phyloP scores from a whole-genome alignment of 2,888 invertebrate species.

The Cyrtodaria siliqua region DNA sequence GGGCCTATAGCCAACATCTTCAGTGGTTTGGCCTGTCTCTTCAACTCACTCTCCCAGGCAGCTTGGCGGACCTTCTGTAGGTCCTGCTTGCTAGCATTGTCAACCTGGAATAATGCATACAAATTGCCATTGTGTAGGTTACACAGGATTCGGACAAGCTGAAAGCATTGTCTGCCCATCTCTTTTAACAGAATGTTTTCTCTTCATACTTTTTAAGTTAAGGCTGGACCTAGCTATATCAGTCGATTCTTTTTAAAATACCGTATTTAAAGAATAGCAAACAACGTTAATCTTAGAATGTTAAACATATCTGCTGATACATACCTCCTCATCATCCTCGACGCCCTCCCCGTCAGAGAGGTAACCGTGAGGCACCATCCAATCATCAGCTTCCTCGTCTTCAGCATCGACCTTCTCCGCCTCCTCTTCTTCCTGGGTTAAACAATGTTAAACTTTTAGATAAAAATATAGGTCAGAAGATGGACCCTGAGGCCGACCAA shows the following conservation, averaged over 20 bases:
- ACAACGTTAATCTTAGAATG: no score
- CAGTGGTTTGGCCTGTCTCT: constrained; percentile 93
- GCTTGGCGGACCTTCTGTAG: constrained; percentile 93
- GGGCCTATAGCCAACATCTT: constrained; percentile 94
- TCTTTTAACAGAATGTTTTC: neutral
- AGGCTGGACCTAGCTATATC: no score
- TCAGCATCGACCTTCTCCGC: constrained; percentile 88
- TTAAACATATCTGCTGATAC: no score
- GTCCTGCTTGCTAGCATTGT: constrained; percentile 86
- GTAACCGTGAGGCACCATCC: constrained; percentile 98
- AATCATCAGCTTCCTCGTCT: constrained; percentile 92
- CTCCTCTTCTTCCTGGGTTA: constrained; percentile 88
- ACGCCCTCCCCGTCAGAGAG: constrained; percentile 90
- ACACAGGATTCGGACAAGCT: no score
- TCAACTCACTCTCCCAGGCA: constrained; percentile 94
- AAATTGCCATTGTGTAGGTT: no score
- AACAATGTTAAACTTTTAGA: no score
- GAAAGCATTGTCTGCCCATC: no score
- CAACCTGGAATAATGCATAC: constrained; percentile 35
- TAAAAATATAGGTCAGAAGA: no score
- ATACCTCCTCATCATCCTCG: constrained; percentile 80
- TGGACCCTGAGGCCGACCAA: no score
- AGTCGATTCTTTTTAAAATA: no score
- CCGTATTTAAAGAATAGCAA: no score
- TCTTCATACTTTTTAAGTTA: no score